Evolutionary conservation across 2,113 vertebrate species (phyloP).

Genomic region (Cryptomyrus ogoouensis): DNA sequence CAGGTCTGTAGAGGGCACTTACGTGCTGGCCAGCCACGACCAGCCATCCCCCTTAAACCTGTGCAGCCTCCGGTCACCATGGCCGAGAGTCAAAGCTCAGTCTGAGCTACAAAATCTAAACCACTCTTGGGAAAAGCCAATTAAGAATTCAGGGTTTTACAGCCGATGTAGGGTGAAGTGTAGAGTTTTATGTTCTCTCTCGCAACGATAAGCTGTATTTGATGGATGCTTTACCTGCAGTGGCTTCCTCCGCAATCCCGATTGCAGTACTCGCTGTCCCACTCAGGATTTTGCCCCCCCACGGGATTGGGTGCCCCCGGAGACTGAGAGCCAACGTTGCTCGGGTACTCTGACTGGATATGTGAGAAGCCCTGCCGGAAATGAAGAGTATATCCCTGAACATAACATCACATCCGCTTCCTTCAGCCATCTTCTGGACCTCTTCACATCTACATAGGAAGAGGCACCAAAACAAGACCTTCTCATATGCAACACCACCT

Average conservation of each 20-base stretch:
- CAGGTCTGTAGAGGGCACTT: constrained; percentile 5
- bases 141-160: not conserved
- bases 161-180: not conserved
- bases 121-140: not conserved
- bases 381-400: not conserved
- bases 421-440: not conserved
- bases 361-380: constrained; percentile 81
- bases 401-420: not conserved
- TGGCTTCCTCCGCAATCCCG: constrained; percentile 91
- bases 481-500: not conserved
- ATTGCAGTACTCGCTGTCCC: constrained; percentile 89
- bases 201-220: not conserved
- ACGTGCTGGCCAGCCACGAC: not conserved
- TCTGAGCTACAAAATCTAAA: not conserved
- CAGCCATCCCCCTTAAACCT: not conserved
- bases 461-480: not conserved
- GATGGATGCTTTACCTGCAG: constrained; percentile 72
- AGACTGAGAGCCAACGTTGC: constrained; percentile 81
- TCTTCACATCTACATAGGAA: not conserved
- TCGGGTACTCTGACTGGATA: constrained; percentile 86
- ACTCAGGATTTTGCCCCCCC: constrained; percentile 72
- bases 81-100: not conserved
- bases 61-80: not conserved
- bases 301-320: constrained; percentile 78
- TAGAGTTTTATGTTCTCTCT: not conserved